These are phyloP conservation scores for Eretmocerus hayati DNA, from an alignment of 2,888 invertebrate species.

Conservation along the genomic window DNA sequence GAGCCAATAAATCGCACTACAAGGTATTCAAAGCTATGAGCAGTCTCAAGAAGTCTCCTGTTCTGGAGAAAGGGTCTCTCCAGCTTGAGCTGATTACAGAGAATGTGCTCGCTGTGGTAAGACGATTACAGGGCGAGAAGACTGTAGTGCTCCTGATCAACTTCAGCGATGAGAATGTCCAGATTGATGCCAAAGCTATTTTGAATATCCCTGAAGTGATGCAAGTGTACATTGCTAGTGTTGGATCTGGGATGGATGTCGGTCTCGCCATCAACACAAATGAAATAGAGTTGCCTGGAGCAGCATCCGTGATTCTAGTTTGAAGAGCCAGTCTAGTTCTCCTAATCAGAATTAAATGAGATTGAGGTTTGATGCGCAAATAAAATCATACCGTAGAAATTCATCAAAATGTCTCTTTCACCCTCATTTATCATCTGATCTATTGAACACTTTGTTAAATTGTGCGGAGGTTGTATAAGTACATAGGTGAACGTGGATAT, in stretches of 20 bases:
- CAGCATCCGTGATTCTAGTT: slow-evolving; percentile 26
- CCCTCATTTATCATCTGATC: no score
- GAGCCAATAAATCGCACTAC: slow-evolving; percentile 49
- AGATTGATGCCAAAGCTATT: slow-evolving; percentile 25
- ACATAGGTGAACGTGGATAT: no score
- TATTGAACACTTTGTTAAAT: no score
- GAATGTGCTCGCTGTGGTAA: slow-evolving; percentile 25
- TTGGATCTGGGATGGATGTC: slow-evolving; percentile 21
- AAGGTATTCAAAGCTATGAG: slow-evolving; percentile 44
- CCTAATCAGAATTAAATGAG: no score
- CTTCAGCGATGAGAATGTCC: slow-evolving; percentile 18
- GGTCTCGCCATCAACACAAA: slow-evolving; percentile 19
- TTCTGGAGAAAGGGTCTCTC: slow-evolving; percentile 46
- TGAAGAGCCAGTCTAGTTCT: no score
- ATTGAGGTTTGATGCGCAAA: no score
- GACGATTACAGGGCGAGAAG: slow-evolving; percentile 10
- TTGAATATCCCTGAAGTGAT: slow-evolving; percentile 25
- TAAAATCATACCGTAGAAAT: no score
- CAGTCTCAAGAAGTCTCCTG: slow-evolving; percentile 46
- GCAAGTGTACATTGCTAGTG: slow-evolving; percentile 26
- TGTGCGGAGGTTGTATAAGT: no score
- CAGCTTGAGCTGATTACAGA: slow-evolving; percentile 31
- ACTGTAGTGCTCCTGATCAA: slow-evolving; percentile 26
- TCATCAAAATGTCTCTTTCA: no score
- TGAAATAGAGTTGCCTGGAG: slow-evolving; percentile 22